Base-by-base conservation (phyloP, 2,113 vertebrate species). In the Triplophysa siluroides region DNA sequence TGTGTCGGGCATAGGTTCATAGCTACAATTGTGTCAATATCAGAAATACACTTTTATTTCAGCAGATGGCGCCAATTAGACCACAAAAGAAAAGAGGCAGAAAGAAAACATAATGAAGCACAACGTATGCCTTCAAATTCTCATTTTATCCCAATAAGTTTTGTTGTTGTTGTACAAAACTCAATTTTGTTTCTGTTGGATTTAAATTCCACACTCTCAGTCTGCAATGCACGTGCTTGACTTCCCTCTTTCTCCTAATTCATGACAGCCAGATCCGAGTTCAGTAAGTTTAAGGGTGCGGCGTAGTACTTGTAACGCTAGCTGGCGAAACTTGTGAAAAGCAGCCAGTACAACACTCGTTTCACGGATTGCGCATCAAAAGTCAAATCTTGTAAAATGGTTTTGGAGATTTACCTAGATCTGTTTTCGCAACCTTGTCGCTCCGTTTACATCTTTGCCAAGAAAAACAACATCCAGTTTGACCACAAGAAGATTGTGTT, bases 391-490 rank as follows among this genome's bases (percentile, higher is more conserved):
- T 41, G 4, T 5, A 79, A 78, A 61, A 88, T 90, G 91, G 84
- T 3, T 0, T 86, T 96, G 87, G 93, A 96, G 82, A 88, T 97
- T 9, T 96, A 93, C 70, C 90, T 97, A 18, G 95, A 97, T 79
- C 87, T 97, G 18, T 0, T 90, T 45, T 97, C 96, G 0, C 95
- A 94, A 87, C 95, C 95, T 11, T 94, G 94, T 86, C 90, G 95
- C 1, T 88, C 94, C 0, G 86, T 96, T 68, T 96, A 91, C 84
- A 86, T 98, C 73, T 95, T 97, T 4, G 92, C 94, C 83, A 94
- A 92, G n/a, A 90, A 47, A 50, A 91, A 91, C 66, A 80, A 88
- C 79, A 94, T 96, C 64, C 93, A 91, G 13, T 96, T 95, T 81
- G 88, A 94, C 68, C 88, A 92, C 56, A 94, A 92, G 83, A 16